Evolutionary conservation across 2,113 vertebrate species (phyloP).

Genomic region (Gymnogyps californianus): DNA sequence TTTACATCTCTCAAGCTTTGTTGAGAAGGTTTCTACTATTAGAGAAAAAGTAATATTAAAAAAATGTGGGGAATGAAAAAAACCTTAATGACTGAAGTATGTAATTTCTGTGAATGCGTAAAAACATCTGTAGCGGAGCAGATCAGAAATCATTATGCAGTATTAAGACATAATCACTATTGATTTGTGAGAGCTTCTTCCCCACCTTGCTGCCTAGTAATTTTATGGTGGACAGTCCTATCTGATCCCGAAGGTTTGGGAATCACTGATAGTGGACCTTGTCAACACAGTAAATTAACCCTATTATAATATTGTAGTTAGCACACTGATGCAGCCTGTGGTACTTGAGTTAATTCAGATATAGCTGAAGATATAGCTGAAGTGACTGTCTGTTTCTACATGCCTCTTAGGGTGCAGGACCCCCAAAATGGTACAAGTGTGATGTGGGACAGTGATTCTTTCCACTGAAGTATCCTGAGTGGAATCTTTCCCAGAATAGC

Average conservation of each 20-base stretch:
- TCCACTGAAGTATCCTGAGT: neutral
- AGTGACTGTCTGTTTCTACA: neutral
- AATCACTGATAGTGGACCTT: neutral
- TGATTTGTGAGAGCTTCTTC: neutral
- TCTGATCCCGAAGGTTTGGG: neutral
- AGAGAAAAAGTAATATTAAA: neutral
- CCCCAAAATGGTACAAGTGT: accelerated
- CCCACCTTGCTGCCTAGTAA: neutral
- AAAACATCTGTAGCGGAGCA: neutral
- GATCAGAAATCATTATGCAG: neutral
- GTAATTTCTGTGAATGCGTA: neutral
- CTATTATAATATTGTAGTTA: neutral
- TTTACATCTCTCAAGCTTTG: neutral
- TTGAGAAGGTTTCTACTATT: neutral
- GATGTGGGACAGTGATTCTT: neutral
- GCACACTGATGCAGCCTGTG: neutral
- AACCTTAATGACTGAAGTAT: neutral
- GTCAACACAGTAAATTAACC: neutral
- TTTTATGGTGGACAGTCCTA: neutral
- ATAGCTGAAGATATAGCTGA: neutral
- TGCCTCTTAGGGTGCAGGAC: neutral
- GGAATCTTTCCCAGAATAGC: neutral
- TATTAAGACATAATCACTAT: neutral
- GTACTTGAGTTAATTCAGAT: neutral
- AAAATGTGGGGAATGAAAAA: neutral